Base-by-base conservation (phyloP, 2,888 invertebrate genomes). In the Hartigia nigra region DNA sequence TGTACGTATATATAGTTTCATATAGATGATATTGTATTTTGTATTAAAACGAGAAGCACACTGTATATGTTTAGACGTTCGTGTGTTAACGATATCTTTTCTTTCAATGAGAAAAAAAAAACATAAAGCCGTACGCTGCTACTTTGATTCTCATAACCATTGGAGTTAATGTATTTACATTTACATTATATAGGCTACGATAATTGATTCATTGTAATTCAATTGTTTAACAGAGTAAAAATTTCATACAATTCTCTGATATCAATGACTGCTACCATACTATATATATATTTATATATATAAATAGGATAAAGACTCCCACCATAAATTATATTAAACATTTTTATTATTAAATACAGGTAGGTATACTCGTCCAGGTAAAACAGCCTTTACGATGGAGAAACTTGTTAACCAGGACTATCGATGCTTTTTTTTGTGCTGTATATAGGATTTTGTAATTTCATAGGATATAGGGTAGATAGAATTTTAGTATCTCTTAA, bases 151-250 rank as follows among this genome's bases (percentile, higher is more conserved):
- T 75, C 75, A 75, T 75, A 31, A 37, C 34, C 75, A 72, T 76
- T 75, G n/a, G 75, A 36, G 34, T 35, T 23, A 37, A 75, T 34
- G 72, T 39, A 55, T 74, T n/a, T 74, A 75, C 70, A 70, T 78
- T 78, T 78, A 76, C 70, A 37, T 76, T 76, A 70, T 76, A 76
- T 74, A 32, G 72, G 72, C 72, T 72, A 34, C 55, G 23, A 55
- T 72, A 83, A 86, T 85, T 86, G 82, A 87, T 85, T 85, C 84
- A 82, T 83, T 88, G 87, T 89, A 88, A 88, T 83, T 85, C 86
- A 88, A 82, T 84, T 87, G 86, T 87, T 86, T 87, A 87, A 87
- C 76, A 80, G 85, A 88, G 86, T 85, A 88, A 88, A 86, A 80
- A 87, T 88, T 89, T 89, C 86, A 84, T 89, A 87, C 84, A 83